A percentile compares a stretch with the other conserved stretches of the same genome.
Conservation (phyloP, 2,888 invertebrate genomes). For the Dryomyza anilis region DNA sequence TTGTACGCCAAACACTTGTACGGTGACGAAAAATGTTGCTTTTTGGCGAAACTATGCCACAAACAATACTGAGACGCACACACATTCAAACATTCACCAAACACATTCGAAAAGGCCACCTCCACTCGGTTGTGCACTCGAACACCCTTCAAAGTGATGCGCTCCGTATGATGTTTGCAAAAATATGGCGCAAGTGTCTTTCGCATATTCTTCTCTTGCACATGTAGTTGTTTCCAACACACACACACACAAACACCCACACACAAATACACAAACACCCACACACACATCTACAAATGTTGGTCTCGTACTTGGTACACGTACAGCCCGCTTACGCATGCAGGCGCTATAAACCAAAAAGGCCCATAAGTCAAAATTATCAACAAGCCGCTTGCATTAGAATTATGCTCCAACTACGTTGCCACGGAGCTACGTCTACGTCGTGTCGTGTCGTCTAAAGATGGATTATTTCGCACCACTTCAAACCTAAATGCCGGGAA, state of each 20-base stretch:
- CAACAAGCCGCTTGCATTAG: conserved; percentile 50
- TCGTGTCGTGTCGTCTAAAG: conserved; percentile 32
- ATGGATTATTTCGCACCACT: conserved; percentile 39
- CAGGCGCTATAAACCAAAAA: conserved; percentile 24
- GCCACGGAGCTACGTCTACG: conserved; percentile 8
- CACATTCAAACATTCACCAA: neutral
- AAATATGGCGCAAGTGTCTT: conserved; percentile 22
- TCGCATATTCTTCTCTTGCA: neutral
- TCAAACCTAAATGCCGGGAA: conserved; percentile 34
- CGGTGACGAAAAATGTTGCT: neutral
- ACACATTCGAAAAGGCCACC: too few species aligned
- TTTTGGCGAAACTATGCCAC: neutral
- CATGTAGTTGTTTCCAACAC: neutral
- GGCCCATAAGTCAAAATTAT: conserved; percentile 59
- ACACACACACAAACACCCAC: conserved; percentile 41
- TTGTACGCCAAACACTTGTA: conserved; percentile 14
- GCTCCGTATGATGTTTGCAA: conserved; percentile 9
- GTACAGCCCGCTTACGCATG: neutral
- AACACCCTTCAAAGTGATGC: conserved; percentile 16
- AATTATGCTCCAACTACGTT: conserved; percentile 33
- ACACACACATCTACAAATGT: too few species aligned
- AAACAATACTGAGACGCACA: neutral
- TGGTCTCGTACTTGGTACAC: conserved; percentile 25
- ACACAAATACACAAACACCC: neutral
- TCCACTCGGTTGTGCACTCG: too few species aligned